Base-by-base conservation (phyloP, 2,113 vertebrate genomes). In the Nannospalax galili region DNA sequence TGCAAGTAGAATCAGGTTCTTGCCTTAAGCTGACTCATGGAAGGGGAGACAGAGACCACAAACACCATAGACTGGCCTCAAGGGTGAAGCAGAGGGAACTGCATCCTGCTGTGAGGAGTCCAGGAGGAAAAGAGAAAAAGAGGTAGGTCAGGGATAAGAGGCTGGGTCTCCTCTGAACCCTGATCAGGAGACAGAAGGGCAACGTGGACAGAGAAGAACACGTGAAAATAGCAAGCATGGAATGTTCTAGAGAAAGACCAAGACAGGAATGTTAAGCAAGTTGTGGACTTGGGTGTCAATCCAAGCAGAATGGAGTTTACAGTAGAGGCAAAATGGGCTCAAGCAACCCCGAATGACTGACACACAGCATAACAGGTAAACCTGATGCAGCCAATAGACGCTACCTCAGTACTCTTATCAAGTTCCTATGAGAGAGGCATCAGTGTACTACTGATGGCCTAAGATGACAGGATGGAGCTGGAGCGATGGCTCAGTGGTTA, bases 281-380 rank as follows among this genome's bases (percentile, higher is more conserved):
- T 48, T 1, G 0, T 56, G 56, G 35, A 19, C 35, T 7, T 10
- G n/a, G 70, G 42, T 0, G 40, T 19, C 56, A 22, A 7, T 62
- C 7, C 22, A 62, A 62, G 60, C 60, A 62, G 60, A 22, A 62
- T 62, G 60, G 60, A 62, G 58, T 45, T 92, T 42, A 20, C 12
- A 58, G 12, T 0, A 15, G 42, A 22, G 48, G 7, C 48, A 74
- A 78, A 52, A 75, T 28, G 22, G 35, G 37, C 40, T 64, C 35
- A 52, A 28, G 40, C 62, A 88, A 26, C 56, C 16, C 40, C 48
- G 8, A 1, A 1, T 0, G n/a, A n/a, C n/a, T 3, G 52, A 70
- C 16, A 2, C 30, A 6, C 3, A 14, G 22, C 15, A 4, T 11
- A 22, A 64, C 30, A 1, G 19, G 5, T 5, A 7, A 1, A 12